Evolutionary conservation across 2,113 vertebrate genomes (phyloP).

Genomic region (Xenopus tropicalis): DNA sequence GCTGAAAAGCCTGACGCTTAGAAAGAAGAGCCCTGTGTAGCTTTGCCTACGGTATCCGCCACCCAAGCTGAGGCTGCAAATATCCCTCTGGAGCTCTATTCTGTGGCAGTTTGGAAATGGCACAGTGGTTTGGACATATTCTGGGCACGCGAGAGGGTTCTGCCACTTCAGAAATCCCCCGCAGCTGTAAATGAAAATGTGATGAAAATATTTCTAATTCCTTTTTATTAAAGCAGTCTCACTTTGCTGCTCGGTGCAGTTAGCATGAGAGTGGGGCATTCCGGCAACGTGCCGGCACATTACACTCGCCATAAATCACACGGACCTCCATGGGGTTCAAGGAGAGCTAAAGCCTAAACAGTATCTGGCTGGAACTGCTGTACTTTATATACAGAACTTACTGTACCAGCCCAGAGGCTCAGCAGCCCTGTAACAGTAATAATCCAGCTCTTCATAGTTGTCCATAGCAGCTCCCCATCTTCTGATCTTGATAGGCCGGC

Average conservation of each 20-base stretch:
- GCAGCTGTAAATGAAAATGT: conserved; percentile 33
- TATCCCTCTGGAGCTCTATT: conserved; percentile 23
- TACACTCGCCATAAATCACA: conserved; percentile 20
- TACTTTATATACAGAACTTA: no score
- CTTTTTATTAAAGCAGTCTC: conserved; percentile 33
- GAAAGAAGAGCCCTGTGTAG: neutral
- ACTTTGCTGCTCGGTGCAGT: conserved; percentile 12
- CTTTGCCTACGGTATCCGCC: conserved; percentile 17
- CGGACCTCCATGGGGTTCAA: conserved; percentile 4
- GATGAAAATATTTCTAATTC: conserved; percentile 40
- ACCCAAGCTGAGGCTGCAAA: conserved; percentile 37
- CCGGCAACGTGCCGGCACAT: conserved; percentile 15
- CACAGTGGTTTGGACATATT: conserved; percentile 35
- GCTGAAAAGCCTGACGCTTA: neutral
- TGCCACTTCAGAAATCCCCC: conserved; percentile 40
- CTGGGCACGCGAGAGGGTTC: conserved; percentile 29
- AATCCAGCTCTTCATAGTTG: no score
- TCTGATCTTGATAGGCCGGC: no score
- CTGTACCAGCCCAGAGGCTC: no score
- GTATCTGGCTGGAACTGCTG: no score
- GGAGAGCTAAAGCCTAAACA: neutral
- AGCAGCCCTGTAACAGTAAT: no score
- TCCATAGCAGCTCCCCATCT: no score
- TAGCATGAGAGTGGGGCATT: neutral
- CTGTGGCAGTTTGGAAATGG: conserved; percentile 31